Evolutionary conservation across 2,888 invertebrate species (phyloP).

Genomic region (Sturmia bella): DNA sequence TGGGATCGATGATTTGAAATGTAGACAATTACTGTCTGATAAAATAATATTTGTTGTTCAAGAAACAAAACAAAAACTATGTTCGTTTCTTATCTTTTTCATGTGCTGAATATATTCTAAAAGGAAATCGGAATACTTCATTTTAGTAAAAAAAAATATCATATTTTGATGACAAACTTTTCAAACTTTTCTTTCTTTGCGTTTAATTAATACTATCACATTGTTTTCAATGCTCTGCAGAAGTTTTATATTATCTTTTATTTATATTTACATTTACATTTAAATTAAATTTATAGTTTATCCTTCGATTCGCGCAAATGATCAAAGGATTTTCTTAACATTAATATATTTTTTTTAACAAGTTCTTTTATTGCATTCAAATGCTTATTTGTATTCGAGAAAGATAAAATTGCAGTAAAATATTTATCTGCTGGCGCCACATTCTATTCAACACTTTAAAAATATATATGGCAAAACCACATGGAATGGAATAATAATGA

Average conservation of each 20-base stretch:
- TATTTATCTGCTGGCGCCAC: conserved; percentile 59
- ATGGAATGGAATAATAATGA: conserved; percentile 18
- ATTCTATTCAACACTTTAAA: conserved; percentile 50
- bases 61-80: no score
- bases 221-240: neutral
- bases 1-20: no score
- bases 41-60: no score
- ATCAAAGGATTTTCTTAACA: conserved; percentile 24
- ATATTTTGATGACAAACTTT: no score
- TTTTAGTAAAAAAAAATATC: no score
- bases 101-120: no score
- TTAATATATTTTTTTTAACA: neutral
- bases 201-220: neutral
- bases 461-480: conserved; percentile 39
- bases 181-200: no score
- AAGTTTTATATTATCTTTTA: neutral
- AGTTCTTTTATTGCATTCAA: neutral
- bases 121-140: no score
- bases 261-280: neutral
- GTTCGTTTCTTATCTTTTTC: no score
- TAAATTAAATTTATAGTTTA: neutral
- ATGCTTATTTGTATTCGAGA: conserved; percentile 33
- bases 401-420: conserved; percentile 16
- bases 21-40: no score
- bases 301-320: conserved; percentile 1